Evolutionary conservation across 1,140 invertebrate species (phyloP).

Genomic region (Papilio xuthus): DNA sequence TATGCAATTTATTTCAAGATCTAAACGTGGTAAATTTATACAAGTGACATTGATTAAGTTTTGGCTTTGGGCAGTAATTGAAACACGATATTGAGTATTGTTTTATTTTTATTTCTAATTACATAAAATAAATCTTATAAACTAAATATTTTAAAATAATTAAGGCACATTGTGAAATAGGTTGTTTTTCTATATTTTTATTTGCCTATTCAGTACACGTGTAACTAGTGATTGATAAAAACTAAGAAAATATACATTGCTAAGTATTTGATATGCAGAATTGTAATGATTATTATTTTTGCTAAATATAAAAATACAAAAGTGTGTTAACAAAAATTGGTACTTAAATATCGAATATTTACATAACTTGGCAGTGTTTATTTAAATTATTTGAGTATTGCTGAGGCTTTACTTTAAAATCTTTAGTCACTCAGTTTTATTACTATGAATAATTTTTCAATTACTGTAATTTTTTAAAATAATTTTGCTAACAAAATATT

Average conservation of each 20-base stretch:
- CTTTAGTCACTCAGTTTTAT: not conserved
- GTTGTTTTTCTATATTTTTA: conserved; percentile 40
- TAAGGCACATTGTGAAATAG: conserved; percentile 74
- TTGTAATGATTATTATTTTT: not conserved
- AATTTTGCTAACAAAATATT: conserved; percentile 26
- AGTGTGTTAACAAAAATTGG: not conserved
- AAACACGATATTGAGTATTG: conserved; percentile 45
- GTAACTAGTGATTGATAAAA: conserved; percentile 39
- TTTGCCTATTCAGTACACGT: conserved; percentile 36
- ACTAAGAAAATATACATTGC: conserved; percentile 43
- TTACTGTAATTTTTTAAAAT: not conserved
- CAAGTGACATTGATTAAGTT: too few species aligned
- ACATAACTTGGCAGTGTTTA: conserved; percentile 15
- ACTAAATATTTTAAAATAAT: conserved; percentile 69
- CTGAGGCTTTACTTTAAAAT: not conserved
- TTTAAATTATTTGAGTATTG: not conserved
- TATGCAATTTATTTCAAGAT: too few species aligned
- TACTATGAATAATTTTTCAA: not conserved
- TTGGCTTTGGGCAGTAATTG: conserved; percentile 25
- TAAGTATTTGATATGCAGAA: not conserved
- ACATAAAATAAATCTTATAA: conserved; percentile 65
- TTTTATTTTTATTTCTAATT: conserved; percentile 57
- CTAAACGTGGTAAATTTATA: too few species aligned
- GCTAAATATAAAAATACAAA: conserved; percentile 37
- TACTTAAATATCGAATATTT: conserved; percentile 13